Conservation (phyloP, 2,797 vertebrate genomes). For the Poecile montanus region DNA sequence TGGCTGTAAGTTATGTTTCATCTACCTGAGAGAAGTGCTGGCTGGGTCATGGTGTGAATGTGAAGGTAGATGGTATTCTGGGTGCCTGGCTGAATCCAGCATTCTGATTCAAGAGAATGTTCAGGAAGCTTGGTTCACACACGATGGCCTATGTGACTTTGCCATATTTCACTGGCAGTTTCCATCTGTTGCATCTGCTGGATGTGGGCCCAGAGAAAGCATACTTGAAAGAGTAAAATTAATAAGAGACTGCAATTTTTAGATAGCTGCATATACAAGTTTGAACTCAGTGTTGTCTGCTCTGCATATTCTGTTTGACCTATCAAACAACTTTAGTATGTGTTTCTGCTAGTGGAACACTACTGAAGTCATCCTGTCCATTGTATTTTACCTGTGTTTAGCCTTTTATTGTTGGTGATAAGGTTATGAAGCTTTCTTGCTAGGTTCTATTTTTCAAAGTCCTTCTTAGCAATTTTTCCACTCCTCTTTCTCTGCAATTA, state of each 20-base stretch:
- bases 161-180: constrained; percentile 3
- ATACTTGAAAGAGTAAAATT: constrained; percentile 19
- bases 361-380: background rate
- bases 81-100: background rate
- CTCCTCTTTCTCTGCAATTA: background rate
- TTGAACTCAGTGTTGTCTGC: background rate
- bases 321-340: background rate
- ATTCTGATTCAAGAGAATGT: background rate
- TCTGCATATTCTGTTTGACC: constrained; percentile 1
- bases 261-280: background rate
- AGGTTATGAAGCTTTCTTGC: background rate
- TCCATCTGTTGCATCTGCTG: constrained; percentile 49
- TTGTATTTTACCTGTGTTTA: background rate
- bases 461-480: background rate
- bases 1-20: background rate
- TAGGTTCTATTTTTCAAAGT: background rate
- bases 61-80: background rate
- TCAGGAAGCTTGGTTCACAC: background rate
- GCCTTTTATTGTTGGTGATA: background rate
- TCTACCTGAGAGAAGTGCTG: background rate
- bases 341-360: background rate
- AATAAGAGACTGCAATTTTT: constrained; percentile 3
- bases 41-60: background rate
- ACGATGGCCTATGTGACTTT: background rate
- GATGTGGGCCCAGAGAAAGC: constrained; percentile 7